Conservation (phyloP, 2,797 vertebrate species). For the Sebastes elongatus region DNA sequence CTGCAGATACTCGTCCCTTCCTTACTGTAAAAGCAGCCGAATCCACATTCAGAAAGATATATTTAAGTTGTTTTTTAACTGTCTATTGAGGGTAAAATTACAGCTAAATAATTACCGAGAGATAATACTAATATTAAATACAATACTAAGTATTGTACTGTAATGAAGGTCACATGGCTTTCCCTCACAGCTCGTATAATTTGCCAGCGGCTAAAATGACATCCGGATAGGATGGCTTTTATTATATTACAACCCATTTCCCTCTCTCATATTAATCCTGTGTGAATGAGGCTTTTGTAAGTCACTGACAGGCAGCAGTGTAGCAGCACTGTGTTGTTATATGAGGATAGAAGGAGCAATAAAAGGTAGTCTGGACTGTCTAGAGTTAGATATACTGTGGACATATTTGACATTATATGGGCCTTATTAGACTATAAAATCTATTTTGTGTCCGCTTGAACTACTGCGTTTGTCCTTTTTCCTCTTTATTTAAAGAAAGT, state of each 20-base stretch:
- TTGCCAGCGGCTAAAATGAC: neutral
- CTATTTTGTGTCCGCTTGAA: neutral
- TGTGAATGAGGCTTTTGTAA: conserved; percentile 33
- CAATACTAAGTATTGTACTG: neutral
- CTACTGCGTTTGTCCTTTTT: neutral
- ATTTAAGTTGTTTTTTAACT: neutral
- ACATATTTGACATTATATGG: neutral
- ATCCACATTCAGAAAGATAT: neutral
- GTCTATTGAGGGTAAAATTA: neutral
- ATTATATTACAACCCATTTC: conserved; percentile 10
- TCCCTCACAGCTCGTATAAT: neutral
- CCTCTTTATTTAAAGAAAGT: neutral
- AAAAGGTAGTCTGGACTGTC: neutral
- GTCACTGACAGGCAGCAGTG: neutral
- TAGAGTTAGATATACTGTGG: neutral
- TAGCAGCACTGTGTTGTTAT: neutral
- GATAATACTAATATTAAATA: neutral
- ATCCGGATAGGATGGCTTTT: neutral
- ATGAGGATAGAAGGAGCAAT: neutral
- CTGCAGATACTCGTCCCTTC: neutral
- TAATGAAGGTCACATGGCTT: conserved; percentile 25
- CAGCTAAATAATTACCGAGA: neutral
- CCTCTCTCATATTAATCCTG: neutral
- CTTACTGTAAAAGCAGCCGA: neutral
- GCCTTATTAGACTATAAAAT: neutral